Evolutionary conservation across 2,113 vertebrate species (phyloP).

Genomic region (Peromyscus maniculatus): DNA sequence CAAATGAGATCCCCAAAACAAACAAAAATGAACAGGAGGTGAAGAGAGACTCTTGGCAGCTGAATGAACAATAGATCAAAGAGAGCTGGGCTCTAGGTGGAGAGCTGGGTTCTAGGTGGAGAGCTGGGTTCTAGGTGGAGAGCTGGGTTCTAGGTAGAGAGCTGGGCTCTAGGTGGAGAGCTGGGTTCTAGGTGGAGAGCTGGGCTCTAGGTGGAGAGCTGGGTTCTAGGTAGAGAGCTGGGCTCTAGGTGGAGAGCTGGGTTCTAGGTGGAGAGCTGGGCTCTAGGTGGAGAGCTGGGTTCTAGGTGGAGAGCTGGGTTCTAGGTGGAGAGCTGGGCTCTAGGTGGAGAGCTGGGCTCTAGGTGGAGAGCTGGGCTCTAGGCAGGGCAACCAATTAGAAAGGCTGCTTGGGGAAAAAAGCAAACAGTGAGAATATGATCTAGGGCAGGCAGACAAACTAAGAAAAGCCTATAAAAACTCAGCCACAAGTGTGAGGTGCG

Average conservation of each 20-base stretch:
- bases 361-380: neutral
- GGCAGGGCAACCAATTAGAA: constrained; percentile 20
- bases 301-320: neutral
- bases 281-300: neutral
- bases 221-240: no score
- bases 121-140: neutral
- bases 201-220: neutral
- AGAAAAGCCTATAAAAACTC: neutral
- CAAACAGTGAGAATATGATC: neutral
- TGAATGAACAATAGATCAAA: constrained; percentile 3
- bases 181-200: neutral
- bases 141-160: neutral
- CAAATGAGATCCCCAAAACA: neutral
- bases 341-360: neutral
- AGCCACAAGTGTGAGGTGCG: neutral
- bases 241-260: neutral
- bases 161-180: neutral
- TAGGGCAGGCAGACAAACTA: constrained; percentile 22
- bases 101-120: neutral
- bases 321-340: neutral
- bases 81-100: neutral
- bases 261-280: neutral
- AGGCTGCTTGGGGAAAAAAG: neutral
- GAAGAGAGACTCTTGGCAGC: neutral
- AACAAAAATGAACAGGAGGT: neutral